A percentile compares a stretch with the other conserved stretches of the same genome.
Evolutionary conservation across 2,797 vertebrate species (phyloP).

Genomic region (Typhlichthys eigenmanni): DNA sequence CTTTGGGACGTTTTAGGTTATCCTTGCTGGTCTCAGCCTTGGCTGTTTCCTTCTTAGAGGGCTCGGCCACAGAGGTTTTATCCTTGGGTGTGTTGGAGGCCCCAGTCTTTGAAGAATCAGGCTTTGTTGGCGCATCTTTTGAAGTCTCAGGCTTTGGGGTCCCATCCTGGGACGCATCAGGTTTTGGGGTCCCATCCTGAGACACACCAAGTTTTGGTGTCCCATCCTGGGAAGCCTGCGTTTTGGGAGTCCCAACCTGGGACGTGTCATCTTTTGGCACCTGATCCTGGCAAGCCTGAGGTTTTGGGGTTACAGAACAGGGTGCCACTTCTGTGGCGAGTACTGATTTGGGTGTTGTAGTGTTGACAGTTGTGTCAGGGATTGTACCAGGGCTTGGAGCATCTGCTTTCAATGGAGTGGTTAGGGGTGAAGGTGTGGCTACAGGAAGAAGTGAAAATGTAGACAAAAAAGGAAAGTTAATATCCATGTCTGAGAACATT

Average conservation of each 20-base stretch:
- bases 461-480: conserved; percentile 51
- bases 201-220: neutral
- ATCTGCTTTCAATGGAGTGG: conserved; percentile 36
- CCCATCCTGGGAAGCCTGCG: neutral
- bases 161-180: neutral
- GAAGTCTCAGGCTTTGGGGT: neutral
- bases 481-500: conserved; percentile 69
- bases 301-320: neutral
- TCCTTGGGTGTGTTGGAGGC: conserved; percentile 14
- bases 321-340: neutral
- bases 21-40: conserved; percentile 12
- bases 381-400: conserved; percentile 20
- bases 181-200: neutral
- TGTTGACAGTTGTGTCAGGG: conserved; percentile 37
- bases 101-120: conserved; percentile 31
- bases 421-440: conserved; percentile 23
- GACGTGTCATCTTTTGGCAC: conserved; percentile 1
- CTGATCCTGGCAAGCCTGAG: conserved; percentile 4
- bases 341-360: conserved; percentile 22
- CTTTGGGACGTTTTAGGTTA: conserved; percentile 58
- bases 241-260: neutral
- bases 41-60: conserved; percentile 25
- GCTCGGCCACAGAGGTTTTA: conserved; percentile 36
- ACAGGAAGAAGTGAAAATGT: conserved; percentile 33
- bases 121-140: neutral